These are phyloP conservation scores for Charanyca ferruginea DNA, from an alignment of 2,888 invertebrate species.

Conservation along the genomic window DNA sequence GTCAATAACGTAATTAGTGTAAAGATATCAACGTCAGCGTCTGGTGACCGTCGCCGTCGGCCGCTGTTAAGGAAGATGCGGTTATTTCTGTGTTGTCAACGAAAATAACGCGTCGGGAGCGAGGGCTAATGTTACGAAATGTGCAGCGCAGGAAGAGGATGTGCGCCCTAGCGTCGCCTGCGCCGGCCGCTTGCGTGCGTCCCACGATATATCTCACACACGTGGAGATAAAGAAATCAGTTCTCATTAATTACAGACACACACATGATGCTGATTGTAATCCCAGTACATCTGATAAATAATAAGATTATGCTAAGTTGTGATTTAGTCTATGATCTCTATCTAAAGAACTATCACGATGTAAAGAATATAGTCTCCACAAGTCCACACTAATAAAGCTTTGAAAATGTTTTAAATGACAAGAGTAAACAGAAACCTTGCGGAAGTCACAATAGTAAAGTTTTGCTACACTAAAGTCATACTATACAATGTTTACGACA, in stretches of 20 bases:
- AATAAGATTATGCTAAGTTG: not conserved
- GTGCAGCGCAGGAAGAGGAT: conserved; percentile 86
- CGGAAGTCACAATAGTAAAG: not conserved
- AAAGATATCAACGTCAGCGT: conserved; percentile 88
- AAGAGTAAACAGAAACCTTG: not conserved
- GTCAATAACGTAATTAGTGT: conserved; percentile 90
- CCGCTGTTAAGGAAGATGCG: conserved; percentile 84
- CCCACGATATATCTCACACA: conserved; percentile 38
- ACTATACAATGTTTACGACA: conserved; percentile 27
- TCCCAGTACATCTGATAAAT: not conserved
- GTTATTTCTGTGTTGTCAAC: conserved; percentile 90
- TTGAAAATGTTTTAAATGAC: not conserved
- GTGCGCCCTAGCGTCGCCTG: conserved; percentile 72
- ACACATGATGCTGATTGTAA: conserved; percentile 34
- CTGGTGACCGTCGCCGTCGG: conserved; percentile 82
- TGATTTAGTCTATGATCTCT: not conserved
- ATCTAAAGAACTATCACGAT: not conserved
- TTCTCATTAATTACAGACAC: conserved; percentile 29
- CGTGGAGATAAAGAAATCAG: conserved; percentile 45
- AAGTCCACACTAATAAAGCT: not conserved
- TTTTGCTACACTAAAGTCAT: conserved; percentile 1
- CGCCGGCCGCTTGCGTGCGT: conserved; percentile 18
- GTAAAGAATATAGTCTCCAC: not conserved
- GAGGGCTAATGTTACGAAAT: conserved; percentile 87
- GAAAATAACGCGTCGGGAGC: conserved; percentile 85